Evolutionary conservation across 2,888 invertebrate species (phyloP).

Genomic region (Chirona hameri): DNA sequence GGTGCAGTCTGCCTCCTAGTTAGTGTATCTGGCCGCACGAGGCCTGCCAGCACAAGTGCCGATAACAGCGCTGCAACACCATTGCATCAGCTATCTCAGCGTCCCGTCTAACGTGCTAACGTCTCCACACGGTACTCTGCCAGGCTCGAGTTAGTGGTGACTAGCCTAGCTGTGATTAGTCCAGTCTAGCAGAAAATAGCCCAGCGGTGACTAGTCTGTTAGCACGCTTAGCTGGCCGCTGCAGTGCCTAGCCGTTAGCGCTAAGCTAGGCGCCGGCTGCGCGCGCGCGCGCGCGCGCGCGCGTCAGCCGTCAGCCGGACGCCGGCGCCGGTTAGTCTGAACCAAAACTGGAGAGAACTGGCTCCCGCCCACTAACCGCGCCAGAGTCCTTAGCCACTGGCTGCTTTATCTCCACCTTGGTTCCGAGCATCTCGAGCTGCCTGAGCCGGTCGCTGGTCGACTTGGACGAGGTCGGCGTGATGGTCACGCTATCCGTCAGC

Average conservation of each 20-base stretch:
- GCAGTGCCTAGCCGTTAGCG: neutral
- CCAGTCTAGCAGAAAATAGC: too few species aligned
- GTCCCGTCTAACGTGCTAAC: too few species aligned
- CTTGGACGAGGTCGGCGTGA: slow-evolving; percentile 24
- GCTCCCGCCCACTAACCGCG: neutral
- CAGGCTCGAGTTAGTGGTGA: too few species aligned
- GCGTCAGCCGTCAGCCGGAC: neutral
- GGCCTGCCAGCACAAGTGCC: too few species aligned
- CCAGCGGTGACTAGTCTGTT: neutral
- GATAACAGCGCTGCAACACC: too few species aligned
- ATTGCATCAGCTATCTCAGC: too few species aligned
- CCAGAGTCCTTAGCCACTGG: slow-evolving; percentile 4
- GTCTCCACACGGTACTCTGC: too few species aligned
- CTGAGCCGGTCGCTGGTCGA: slow-evolving; percentile 24
- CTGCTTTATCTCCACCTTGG: slow-evolving; percentile 29
- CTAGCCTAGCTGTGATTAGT: too few species aligned
- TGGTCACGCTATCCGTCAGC: slow-evolving; percentile 23
- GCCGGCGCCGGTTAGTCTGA: slow-evolving; percentile 1
- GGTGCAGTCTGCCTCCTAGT: too few species aligned
- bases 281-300: too few species aligned
- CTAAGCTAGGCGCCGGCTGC: neutral
- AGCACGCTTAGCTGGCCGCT: too few species aligned
- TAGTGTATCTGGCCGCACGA: too few species aligned
- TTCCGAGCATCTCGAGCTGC: slow-evolving; percentile 23
- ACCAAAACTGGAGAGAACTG: neutral